Evolutionary conservation across 2,113 vertebrate genomes (phyloP).

Genomic region (Grallaria varia): DNA sequence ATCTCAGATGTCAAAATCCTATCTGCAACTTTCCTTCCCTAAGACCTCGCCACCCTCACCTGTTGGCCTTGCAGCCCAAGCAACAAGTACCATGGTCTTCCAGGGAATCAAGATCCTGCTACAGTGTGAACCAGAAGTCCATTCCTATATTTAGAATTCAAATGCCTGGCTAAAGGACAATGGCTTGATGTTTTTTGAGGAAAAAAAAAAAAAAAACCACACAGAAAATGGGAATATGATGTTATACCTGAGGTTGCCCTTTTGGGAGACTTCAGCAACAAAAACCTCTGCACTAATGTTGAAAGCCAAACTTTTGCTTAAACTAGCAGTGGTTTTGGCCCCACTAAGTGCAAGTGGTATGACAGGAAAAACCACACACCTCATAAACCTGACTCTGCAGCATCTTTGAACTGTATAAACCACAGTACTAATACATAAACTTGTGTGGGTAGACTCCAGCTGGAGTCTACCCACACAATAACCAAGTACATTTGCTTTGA

Average conservation of each 20-base stretch:
- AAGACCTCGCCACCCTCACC: background rate
- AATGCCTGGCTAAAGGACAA: background rate
- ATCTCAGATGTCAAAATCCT: background rate
- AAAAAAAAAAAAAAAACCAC: too few relatives aligned
- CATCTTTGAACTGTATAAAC: background rate
- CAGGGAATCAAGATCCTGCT: background rate
- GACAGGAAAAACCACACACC: background rate
- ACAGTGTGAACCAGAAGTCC: background rate
- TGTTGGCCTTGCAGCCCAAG: background rate
- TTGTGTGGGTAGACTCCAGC: too few relatives aligned
- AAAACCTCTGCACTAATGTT: background rate
- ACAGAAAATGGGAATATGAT: background rate
- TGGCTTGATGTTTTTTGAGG: background rate
- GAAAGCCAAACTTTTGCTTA: background rate
- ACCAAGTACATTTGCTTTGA: background rate
- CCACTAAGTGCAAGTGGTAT: background rate
- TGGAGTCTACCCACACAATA: too few relatives aligned
- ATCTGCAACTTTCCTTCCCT: background rate
- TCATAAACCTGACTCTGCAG: background rate
- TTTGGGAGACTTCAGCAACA: background rate
- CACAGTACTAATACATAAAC: background rate
- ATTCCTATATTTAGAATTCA: background rate
- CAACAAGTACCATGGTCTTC: background rate
- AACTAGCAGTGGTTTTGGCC: background rate
- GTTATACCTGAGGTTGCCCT: background rate